These are phyloP conservation scores for Linepithema humile DNA, from an alignment of 1,140 invertebrate genomes.

Conservation along the genomic window DNA sequence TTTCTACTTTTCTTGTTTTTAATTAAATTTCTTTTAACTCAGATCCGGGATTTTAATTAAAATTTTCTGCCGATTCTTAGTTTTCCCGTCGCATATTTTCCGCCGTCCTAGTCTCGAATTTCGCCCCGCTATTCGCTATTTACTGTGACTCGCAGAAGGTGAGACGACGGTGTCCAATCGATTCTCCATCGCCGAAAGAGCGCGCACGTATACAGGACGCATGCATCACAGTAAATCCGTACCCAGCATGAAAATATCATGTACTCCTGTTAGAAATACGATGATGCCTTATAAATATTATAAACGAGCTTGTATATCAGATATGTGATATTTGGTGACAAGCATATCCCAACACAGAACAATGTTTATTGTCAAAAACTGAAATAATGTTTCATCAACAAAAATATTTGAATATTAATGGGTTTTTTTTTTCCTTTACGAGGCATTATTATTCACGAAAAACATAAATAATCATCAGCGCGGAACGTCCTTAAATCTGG, in stretches of 20 bases:
- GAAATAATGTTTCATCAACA: constrained; percentile 5
- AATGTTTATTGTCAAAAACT: neutral
- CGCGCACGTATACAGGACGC: constrained; percentile 5
- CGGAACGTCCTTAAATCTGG: neutral
- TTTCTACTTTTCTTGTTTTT: constrained; percentile 55
- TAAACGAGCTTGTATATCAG: constrained; percentile 10
- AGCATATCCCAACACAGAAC: neutral
- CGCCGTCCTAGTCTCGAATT: constrained; percentile 41
- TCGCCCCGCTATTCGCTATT: constrained; percentile 50
- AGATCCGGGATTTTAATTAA: constrained; percentile 56
- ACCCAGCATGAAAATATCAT: constrained; percentile 41
- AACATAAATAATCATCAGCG: too few relatives aligned
- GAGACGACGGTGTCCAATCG: constrained; percentile 59
- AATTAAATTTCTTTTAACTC: constrained; percentile 56
- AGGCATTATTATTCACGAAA: neutral
- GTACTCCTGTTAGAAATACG: constrained; percentile 40
- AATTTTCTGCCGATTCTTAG: constrained; percentile 57
- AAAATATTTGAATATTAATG: neutral
- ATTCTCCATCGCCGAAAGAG: constrained; percentile 60
- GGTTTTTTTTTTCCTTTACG: neutral
- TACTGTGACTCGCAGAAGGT: constrained; percentile 57
- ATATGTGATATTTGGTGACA: constrained; percentile 12
- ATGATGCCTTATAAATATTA: constrained; percentile 53
- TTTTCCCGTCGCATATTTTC: constrained; percentile 33
- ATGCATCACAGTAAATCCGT: constrained; percentile 39